Evolutionary conservation across 2,113 vertebrate genomes (phyloP).

Genomic region (Apistogramma diplotaenia): DNA sequence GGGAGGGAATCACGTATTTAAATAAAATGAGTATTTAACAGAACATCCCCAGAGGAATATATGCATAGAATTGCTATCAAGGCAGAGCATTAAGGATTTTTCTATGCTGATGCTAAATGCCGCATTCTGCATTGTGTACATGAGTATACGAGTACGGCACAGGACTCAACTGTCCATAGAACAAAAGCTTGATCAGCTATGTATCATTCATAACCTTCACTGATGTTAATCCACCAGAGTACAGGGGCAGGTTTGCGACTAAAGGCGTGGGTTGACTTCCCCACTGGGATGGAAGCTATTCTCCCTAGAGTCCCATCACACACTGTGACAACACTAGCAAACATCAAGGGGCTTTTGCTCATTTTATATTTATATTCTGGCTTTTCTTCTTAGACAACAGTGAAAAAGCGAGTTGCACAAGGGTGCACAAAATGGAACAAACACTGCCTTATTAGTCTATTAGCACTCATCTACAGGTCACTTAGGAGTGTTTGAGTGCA

Average conservation of each 20-base stretch:
- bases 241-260: slow-evolving; percentile 32
- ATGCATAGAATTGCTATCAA: neutral
- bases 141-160: neutral
- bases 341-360: slow-evolving; percentile 58
- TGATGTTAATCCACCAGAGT: slow-evolving; percentile 42
- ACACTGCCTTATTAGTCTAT: slow-evolving; percentile 42
- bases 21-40: slow-evolving; percentile 32
- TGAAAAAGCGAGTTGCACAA: slow-evolving; percentile 1
- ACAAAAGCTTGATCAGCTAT: slow-evolving; percentile 32
- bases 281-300: slow-evolving; percentile 54
- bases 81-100: neutral
- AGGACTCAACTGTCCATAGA: neutral
- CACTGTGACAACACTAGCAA: slow-evolving; percentile 48
- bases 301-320: slow-evolving; percentile 61
- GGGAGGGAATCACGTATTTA: slow-evolving; percentile 16
- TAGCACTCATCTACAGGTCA: slow-evolving; percentile 56
- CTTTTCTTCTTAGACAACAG: slow-evolving; percentile 5
- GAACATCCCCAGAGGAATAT: slow-evolving; percentile 16
- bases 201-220: slow-evolving; percentile 36
- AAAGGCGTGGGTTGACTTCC: slow-evolving; percentile 37
- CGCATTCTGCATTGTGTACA: neutral
- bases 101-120: slow-evolving; percentile 28
- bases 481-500: slow-evolving; percentile 45
- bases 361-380: slow-evolving; percentile 26
- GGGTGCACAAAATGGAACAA: slow-evolving; percentile 29